phyloP scores from a whole-genome alignment of 2,888 invertebrate genomes.

The Psococerastis gibbosa region DNA sequence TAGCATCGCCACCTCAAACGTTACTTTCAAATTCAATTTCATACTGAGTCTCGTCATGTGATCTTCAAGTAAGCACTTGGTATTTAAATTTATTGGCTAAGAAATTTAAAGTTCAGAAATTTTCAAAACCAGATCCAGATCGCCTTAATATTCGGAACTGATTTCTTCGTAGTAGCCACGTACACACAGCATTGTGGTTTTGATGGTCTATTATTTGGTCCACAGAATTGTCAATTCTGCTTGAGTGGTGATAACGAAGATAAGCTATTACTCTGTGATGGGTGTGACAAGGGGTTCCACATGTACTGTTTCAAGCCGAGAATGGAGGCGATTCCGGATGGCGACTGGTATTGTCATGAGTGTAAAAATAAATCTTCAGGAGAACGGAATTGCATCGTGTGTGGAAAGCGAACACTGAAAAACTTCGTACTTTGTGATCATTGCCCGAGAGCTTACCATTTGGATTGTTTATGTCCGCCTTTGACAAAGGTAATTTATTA shows the following conservation, averaged over 20 bases:
- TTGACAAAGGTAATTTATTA: conserved; percentile 46
- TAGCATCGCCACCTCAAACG: too few relatives aligned
- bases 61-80: too few relatives aligned
- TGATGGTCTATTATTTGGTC: too few relatives aligned
- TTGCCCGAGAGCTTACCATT: conserved; percentile 82
- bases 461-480: conserved; percentile 81
- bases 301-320: conserved; percentile 96
- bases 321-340: conserved; percentile 92
- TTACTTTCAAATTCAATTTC: too few relatives aligned
- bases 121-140: too few relatives aligned
- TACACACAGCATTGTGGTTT: too few relatives aligned
- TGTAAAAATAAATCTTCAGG: conserved; percentile 88
- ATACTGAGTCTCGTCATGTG: too few relatives aligned
- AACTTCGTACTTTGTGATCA: conserved; percentile 71
- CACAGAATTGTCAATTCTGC: conserved; percentile 94
- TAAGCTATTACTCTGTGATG: conserved; percentile 84
- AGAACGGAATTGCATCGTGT: conserved; percentile 84
- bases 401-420: conserved; percentile 52
- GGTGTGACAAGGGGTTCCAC: conserved; percentile 96
- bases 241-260: conserved; percentile 91
- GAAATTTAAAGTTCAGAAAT: too few relatives aligned
- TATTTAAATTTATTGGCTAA: too few relatives aligned
- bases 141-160: too few relatives aligned
- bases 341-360: conserved; percentile 96
- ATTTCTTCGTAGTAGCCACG: too few relatives aligned